Conservation (phyloP, 2,888 invertebrate genomes). For the Alloscopus bannaensis region DNA sequence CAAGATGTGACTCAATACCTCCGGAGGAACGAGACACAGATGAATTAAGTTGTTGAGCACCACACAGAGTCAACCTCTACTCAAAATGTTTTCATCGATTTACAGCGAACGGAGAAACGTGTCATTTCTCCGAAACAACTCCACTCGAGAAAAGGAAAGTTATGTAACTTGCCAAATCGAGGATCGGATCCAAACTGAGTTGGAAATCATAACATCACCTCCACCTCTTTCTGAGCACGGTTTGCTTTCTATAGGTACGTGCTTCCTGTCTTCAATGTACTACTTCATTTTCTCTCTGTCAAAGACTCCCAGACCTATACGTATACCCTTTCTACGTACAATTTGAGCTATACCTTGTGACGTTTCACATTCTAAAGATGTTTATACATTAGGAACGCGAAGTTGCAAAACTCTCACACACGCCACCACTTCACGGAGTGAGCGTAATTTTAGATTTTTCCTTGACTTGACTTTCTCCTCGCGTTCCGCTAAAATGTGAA, state of each 20-base stretch:
- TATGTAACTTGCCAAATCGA: conserved; percentile 55
- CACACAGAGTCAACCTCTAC: not conserved
- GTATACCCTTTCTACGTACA: not conserved
- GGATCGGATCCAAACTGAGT: conserved; percentile 53
- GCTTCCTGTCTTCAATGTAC: not conserved
- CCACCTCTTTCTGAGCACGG: not conserved
- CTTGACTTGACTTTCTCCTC: conserved; percentile 55
- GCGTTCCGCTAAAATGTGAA: too few relatives aligned
- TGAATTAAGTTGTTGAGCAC: too few relatives aligned
- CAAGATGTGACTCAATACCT: too few relatives aligned
- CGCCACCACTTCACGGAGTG: not conserved
- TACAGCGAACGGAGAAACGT: too few relatives aligned
- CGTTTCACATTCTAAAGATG: not conserved
- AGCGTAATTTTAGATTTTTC: conserved; percentile 51
- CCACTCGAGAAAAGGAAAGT: conserved; percentile 11
- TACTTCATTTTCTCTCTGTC: not conserved
- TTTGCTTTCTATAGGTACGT: not conserved
- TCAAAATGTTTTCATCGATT: conserved; percentile 6
- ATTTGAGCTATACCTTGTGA: not conserved
- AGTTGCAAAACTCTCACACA: not conserved
- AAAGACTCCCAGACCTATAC: not conserved
- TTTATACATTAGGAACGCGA: not conserved
- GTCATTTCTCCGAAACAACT: too few relatives aligned
- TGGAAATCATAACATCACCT: conserved; percentile 41
- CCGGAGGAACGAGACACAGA: too few relatives aligned